These are phyloP conservation scores for Eilema sororculum DNA, from an alignment of 2,888 invertebrate genomes.

Conservation along the genomic window DNA sequence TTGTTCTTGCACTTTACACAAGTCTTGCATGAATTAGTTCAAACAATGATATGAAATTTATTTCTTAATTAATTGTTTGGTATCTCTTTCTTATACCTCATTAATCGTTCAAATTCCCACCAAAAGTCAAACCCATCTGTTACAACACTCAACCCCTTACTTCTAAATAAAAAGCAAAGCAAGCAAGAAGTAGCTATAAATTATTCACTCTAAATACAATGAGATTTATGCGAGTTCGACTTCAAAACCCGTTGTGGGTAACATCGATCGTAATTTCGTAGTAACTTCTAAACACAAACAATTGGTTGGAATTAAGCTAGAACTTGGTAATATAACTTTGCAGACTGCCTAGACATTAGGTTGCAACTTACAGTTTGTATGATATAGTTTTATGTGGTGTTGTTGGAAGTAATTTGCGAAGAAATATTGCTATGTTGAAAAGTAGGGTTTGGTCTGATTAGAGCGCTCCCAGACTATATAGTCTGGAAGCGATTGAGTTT, in stretches of 20 bases:
- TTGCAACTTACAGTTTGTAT: conserved; percentile 3
- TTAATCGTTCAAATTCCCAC: conserved; percentile 5
- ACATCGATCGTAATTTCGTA: conserved; percentile 48
- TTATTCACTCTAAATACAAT: conserved; percentile 56
- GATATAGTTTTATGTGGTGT: conserved; percentile 2
- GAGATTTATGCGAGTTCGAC: conserved; percentile 53
- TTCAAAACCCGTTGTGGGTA: conserved; percentile 41
- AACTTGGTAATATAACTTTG: conserved; percentile 46
- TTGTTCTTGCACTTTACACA: conserved; percentile 45
- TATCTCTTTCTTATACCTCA: not conserved
- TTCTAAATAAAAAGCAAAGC: conserved; percentile 31
- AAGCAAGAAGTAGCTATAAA: conserved; percentile 44
- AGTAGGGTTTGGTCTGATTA: not conserved
- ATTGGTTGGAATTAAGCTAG: conserved; percentile 37
- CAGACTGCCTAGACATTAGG: conserved; percentile 35
- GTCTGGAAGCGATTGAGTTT: too few species aligned
- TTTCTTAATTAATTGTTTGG: not conserved
- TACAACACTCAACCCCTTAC: conserved; percentile 13
- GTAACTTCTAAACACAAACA: conserved; percentile 51
- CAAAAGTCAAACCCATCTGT: conserved; percentile 19
- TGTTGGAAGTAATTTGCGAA: not conserved
- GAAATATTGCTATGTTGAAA: not conserved
- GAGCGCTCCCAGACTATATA: too few species aligned
- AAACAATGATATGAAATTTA: not conserved
- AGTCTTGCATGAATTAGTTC: conserved; percentile 36